Evolutionary conservation across 2,797 vertebrate genomes (phyloP), one percentile per base, ranked within the genome.

Genomic region (Melopsittacus undulatus): DNA sequence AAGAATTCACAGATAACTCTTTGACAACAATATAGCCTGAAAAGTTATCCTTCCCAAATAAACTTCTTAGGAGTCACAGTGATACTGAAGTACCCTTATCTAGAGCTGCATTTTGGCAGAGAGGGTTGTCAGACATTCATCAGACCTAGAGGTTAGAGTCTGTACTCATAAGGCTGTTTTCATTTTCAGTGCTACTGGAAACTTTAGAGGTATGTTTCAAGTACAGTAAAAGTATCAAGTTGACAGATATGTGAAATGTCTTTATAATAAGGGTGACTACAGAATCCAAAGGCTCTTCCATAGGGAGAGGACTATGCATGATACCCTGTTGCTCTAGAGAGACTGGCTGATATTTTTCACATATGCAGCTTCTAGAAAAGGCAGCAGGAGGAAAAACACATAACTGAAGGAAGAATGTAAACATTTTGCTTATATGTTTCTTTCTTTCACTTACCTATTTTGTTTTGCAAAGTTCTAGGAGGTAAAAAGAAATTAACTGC

Each of bases 261-360:
- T 76, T 76, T 70, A 45, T 57, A 57, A 56, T 46, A 82, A 8
- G 14, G 76, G 7, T 29, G 24, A 61, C 48, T 56, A 64, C 32
- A 51, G 17, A 63, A 72, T 30, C 27, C 36, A 54, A 83, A 83
- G 10, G 26, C 12, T 2, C 66, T 46, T 83, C 10, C 14, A 6
- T 2, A 10, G 12, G 7, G 36, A 67, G 12, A 72, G 2, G 9
- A n/a, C 20, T 61, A 20, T 49, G 13, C 9, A 52, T 0, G 5
- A 34, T 51, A 45, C 4, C 4, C 43, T 59, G 24, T 36, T 40
- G 11, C 10, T 67, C 8, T 26, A 36, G 63, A 85, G 8, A 2
- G 7, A 26, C 1, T 16, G 19, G 9, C 7, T 86, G 54, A 19
- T 76, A 15, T 45, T 82, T 84, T 89, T 59, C 51, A 74, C 5